A percentile compares a stretch with the other conserved stretches of the same genome.
Conservation (phyloP, 1,140 invertebrate genomes). For the Harlomillsia oculata region DNA sequence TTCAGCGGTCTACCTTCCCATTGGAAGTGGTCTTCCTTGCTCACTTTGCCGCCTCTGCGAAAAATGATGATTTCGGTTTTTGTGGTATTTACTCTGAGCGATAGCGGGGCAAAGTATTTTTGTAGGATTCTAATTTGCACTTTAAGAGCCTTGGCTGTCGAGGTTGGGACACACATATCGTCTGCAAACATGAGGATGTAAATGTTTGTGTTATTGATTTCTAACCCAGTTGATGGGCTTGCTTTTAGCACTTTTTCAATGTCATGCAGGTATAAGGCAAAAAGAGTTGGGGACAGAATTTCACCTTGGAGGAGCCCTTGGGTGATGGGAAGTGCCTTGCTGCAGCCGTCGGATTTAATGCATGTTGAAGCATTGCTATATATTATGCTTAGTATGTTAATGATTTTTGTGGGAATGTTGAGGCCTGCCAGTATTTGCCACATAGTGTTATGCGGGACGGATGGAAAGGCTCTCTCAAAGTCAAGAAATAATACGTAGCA, state of each 20-base stretch:
- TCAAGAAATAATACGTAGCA: conserved; percentile 35
- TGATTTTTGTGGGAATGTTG: conserved; percentile 33
- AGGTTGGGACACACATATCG: not conserved
- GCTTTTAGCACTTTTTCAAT: conserved; percentile 18
- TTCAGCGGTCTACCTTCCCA: conserved; percentile 1
- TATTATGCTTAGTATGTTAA: conserved; percentile 23
- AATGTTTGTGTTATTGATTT: not conserved
- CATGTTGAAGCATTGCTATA: conserved; percentile 28
- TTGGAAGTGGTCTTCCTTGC: not conserved
- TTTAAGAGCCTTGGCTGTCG: not conserved
- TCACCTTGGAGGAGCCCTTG: conserved; percentile 36
- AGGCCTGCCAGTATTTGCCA: conserved; percentile 30
- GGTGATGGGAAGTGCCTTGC: conserved; percentile 11
- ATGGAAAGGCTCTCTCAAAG: conserved; percentile 34
- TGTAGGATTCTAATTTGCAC: not conserved
- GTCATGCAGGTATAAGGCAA: conserved; percentile 32
- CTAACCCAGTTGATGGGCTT: not conserved
- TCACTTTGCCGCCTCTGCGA: not conserved
- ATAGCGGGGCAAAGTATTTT: not conserved
- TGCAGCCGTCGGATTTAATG: not conserved
- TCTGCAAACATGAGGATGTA: conserved; percentile 9
- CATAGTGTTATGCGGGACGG: conserved; percentile 28
- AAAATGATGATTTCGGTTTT: conserved; percentile 17
- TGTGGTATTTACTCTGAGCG: conserved; percentile 3
- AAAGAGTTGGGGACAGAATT: conserved; percentile 27